Conservation (phyloP, 2,888 invertebrate species). For the Melieria crassipennis region DNA sequence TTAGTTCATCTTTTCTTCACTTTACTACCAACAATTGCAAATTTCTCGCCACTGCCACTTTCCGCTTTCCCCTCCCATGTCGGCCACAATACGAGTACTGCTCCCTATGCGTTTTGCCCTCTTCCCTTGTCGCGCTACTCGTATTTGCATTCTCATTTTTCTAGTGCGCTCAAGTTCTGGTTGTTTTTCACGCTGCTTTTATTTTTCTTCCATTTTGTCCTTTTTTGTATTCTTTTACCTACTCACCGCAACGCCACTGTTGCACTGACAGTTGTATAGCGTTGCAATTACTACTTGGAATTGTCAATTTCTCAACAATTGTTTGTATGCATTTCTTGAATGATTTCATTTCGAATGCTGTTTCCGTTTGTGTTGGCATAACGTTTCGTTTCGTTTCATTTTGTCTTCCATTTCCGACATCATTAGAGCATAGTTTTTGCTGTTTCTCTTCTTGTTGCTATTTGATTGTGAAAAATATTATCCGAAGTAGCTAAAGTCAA, state of each 20-base stretch:
- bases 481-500: too few species aligned
- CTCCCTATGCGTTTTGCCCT: neutral
- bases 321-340: slow-evolving; percentile 52
- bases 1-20: neutral
- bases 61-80: neutral
- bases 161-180: neutral
- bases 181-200: neutral
- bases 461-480: neutral
- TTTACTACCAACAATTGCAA: neutral
- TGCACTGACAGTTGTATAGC: neutral
- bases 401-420: slow-evolving; percentile 24
- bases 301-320: slow-evolving; percentile 46
- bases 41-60: neutral
- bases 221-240: neutral
- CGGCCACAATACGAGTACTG: neutral
- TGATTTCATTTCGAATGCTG: slow-evolving; percentile 53
- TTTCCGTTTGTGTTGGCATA: slow-evolving; percentile 42
- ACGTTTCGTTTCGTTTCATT: slow-evolving; percentile 20
- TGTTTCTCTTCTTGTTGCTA: neutral
- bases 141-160: neutral
- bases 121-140: neutral
- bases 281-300: slow-evolving; percentile 30
- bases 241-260: neutral
- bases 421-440: slow-evolving; percentile 3
- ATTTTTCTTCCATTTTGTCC: neutral